These are phyloP conservation scores for Pica pica DNA, from an alignment of 2,113 vertebrate genomes.

Conservation along the genomic window DNA sequence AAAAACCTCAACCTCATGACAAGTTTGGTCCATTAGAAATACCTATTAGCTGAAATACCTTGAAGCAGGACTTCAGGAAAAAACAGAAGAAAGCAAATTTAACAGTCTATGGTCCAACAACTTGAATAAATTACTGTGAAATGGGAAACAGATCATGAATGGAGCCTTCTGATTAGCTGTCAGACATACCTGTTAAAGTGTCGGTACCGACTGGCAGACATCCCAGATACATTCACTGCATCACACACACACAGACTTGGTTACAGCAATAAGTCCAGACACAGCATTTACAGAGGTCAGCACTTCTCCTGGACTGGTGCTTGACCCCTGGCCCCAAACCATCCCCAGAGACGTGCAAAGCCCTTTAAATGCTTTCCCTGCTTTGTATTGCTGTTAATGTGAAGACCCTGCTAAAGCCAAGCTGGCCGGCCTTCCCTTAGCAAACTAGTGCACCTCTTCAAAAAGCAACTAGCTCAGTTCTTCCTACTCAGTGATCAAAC, in stretches of 20 bases:
- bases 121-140: constrained; percentile 32
- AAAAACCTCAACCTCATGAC: constrained; percentile 28
- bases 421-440: neutral
- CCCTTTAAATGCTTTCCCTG: constrained; percentile 60
- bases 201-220: constrained; percentile 54
- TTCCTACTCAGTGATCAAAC: neutral
- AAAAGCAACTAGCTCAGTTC: constrained; percentile 24
- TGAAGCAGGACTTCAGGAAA: constrained; percentile 45
- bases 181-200: constrained; percentile 35
- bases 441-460: constrained; percentile 41
- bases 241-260: constrained; percentile 3
- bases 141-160: constrained; percentile 44
- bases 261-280: constrained; percentile 48
- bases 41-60: constrained; percentile 27
- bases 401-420: constrained; percentile 57
- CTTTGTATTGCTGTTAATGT: constrained; percentile 43
- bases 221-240: constrained; percentile 45
- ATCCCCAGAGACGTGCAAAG: constrained; percentile 33
- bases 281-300: constrained; percentile 60
- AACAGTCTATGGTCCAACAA: constrained; percentile 26
- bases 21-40: constrained; percentile 71
- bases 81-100: constrained; percentile 11
- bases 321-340: neutral
- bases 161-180: constrained; percentile 44
- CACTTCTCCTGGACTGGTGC: constrained; percentile 12